Conservation (phyloP, 2,113 vertebrate genomes). For the Puffinus mauretanicus region DNA sequence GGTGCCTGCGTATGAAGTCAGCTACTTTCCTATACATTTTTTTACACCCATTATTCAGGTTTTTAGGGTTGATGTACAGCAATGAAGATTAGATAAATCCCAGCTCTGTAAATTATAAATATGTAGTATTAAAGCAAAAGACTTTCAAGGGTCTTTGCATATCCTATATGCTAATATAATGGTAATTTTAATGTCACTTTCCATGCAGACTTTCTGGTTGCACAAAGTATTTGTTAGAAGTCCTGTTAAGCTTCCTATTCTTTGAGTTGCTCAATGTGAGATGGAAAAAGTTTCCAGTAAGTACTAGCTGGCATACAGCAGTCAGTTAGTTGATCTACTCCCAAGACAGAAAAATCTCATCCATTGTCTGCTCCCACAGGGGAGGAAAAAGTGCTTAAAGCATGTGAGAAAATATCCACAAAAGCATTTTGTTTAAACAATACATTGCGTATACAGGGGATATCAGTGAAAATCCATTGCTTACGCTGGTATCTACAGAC, state of each 20-base stretch:
- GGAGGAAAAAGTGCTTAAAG: neutral
- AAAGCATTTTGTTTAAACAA: neutral
- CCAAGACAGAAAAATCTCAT: conserved; percentile 1
- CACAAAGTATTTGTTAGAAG: neutral
- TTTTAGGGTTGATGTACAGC: neutral
- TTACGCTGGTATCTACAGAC: neutral
- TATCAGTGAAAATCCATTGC: neutral
- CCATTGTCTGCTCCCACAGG: neutral
- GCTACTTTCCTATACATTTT: neutral
- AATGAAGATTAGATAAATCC: neutral
- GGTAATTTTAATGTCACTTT: neutral
- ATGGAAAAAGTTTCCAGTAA: conserved; percentile 4
- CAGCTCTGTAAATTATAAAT: neutral
- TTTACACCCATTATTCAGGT: neutral
- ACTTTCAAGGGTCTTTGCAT: neutral
- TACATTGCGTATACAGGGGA: neutral
- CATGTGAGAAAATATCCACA: neutral
- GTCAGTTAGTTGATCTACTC: neutral
- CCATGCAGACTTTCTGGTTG: neutral
- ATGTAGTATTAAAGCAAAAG: neutral
- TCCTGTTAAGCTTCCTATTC: neutral
- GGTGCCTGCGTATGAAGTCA: neutral
- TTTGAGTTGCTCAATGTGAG: neutral
- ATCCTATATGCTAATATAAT: neutral
- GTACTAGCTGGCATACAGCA: neutral